Percentiles rank a stretch among this genome's conserved stretches.
Conservation (phyloP, 2,113 vertebrate genomes). For the Butastur rufipennis region DNA sequence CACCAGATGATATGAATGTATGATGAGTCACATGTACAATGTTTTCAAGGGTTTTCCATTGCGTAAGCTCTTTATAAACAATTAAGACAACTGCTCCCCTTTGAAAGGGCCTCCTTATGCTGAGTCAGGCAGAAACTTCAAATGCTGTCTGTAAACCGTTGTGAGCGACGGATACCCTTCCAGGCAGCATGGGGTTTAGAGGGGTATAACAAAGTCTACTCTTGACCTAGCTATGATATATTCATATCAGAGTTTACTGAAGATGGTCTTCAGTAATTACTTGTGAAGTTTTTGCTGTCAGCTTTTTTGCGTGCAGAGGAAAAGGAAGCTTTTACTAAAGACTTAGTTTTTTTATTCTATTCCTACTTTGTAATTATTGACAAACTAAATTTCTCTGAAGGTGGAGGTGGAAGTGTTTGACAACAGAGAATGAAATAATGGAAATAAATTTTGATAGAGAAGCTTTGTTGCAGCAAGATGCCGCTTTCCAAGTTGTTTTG, state of each 20-base stretch:
- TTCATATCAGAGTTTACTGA: background rate
- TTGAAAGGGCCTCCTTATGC: background rate
- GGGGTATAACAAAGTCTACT: background rate
- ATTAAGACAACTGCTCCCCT: background rate
- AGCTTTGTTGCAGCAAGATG: background rate
- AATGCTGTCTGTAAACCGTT: background rate
- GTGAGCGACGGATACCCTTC: background rate
- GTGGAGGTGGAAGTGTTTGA: background rate
- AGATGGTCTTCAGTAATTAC: background rate
- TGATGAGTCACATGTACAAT: background rate
- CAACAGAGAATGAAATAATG: background rate
- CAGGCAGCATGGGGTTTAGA: background rate
- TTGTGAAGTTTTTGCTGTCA: background rate
- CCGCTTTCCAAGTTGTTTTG: background rate
- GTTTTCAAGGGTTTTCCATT: background rate
- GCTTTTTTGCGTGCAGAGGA: background rate
- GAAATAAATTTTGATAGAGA: background rate
- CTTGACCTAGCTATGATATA: background rate
- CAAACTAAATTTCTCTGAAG: background rate
- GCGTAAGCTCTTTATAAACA: background rate
- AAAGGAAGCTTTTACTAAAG: background rate
- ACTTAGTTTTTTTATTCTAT: background rate
- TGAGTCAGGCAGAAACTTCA: background rate
- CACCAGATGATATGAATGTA: background rate
- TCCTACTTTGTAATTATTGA: background rate